Conservation (phyloP, 2,888 invertebrate species). For the Mesopsocus fuscifrons region DNA sequence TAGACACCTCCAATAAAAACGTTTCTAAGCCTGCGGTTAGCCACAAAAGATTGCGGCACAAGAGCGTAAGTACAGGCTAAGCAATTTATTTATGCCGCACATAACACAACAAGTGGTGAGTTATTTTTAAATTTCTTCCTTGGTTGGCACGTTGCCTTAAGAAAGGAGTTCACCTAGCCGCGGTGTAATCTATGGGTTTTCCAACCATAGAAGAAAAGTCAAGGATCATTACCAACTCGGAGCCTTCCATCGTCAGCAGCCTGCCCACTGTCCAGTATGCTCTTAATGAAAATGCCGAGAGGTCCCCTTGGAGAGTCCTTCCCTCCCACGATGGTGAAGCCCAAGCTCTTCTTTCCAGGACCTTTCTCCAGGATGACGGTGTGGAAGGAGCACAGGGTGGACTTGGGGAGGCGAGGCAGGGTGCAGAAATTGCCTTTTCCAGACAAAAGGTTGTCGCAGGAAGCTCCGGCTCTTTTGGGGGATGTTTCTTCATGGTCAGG, state of each 20-base stretch:
- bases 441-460: conserved; percentile 9
- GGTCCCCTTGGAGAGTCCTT: conserved; percentile 68
- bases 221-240: conserved; percentile 60
- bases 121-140: too few relatives aligned
- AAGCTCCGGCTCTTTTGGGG: conserved; percentile 2
- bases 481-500: conserved; percentile 2
- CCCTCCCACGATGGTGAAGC: conserved; percentile 81
- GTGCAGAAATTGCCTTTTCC: conserved; percentile 42
- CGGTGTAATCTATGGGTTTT: too few relatives aligned
- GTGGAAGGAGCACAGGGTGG: conserved; percentile 46
- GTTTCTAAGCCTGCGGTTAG: too few relatives aligned
- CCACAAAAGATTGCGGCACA: too few relatives aligned
- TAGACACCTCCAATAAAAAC: background rate
- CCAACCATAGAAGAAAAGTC: too few relatives aligned
- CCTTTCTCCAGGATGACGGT: conserved; percentile 64
- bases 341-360: conserved; percentile 60
- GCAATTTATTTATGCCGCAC: too few relatives aligned
- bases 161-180: too few relatives aligned
- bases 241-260: conserved; percentile 68
- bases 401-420: conserved; percentile 46
- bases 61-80: too few relatives aligned
- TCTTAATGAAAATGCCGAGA: conserved; percentile 71
- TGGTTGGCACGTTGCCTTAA: too few relatives aligned
- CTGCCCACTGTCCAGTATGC: conserved; percentile 63
- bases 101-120: too few relatives aligned